Base-by-base conservation (phyloP, 2,888 invertebrate species). In the Parnassius mnemosyne region DNA sequence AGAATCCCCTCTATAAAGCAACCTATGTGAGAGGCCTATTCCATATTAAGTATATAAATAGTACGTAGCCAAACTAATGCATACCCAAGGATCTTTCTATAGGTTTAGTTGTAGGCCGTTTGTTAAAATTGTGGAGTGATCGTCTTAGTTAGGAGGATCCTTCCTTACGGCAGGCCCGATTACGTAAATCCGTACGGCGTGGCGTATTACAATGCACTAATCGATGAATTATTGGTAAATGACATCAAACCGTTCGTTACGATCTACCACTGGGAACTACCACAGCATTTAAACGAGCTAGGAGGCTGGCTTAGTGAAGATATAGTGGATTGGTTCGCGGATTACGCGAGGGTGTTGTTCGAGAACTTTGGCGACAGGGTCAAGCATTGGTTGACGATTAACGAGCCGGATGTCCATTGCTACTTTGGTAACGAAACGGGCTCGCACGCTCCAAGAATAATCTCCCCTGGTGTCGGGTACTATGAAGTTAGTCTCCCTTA, bases 321-420 rank as follows among this genome's bases (percentile, higher is more conserved):
- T 1, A 70, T 89, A 9, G 75, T 82, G 0, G 78, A 84, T 57
- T 87, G 89, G 78, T 92, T 86, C 66, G 75, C 73, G 11, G 80
- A 84, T 42, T 92, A 89, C 69, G 85, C 92, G 0, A 71, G 81
- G 34, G 72, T 86, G 10, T 70, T 80, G 1, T 92, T 82, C 67
- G 67, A 75, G 54, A 66, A 73, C 16, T 68, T 90, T 64, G 94
- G 93, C 0, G 89, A 92, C 65, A 87, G 92, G 64, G 92, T 94
- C 1, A 92, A 87, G 72, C 74, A 87, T 52, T 95, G 95, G 95
- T 92, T 94, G 0, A 95, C 95, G 0, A 85, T 95, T 53, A 95
- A 95, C 74, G 95, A 95, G 70, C 94, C 94, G 0, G 80, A 75
- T 62, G 68, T 81, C 20, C 78, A 83, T 61, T 85, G 87, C 65